These are phyloP conservation scores for Limnephilus auricula DNA, from an alignment of 2,888 invertebrate genomes.

Conservation along the genomic window DNA sequence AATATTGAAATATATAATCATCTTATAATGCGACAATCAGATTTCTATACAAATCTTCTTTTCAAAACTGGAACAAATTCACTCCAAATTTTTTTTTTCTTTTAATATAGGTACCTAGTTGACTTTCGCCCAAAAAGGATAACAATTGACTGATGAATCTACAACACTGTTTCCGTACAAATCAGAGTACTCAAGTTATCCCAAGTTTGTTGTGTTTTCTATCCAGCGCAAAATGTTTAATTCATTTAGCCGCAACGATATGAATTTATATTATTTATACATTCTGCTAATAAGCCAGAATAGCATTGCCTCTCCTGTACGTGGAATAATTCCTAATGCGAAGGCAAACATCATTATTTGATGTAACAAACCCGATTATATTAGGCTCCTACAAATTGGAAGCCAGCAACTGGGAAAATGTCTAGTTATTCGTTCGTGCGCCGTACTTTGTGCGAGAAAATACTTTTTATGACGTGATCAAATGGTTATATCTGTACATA, in stretches of 20 bases:
- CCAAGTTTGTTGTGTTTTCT: not conserved
- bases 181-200: not conserved
- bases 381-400: not conserved
- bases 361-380: constrained; percentile 2
- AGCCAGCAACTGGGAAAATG: not conserved
- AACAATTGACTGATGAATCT: not conserved
- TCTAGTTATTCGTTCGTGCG: not conserved
- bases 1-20: too few relatives aligned
- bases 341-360: not conserved
- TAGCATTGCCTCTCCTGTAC: constrained; percentile 6
- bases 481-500: not conserved
- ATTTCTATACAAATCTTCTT: too few relatives aligned
- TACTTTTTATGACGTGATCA: not conserved
- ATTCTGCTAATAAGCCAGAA: constrained; percentile 19
- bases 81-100: too few relatives aligned
- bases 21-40: too few relatives aligned
- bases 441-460: not conserved
- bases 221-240: constrained; percentile 50
- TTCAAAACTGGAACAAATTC: too few relatives aligned
- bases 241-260: constrained; percentile 38
- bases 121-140: not conserved
- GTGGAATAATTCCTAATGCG: constrained; percentile 18
- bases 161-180: not conserved
- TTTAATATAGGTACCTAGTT: not conserved
- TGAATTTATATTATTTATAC: constrained; percentile 4